phyloP scores from a whole-genome alignment of 1,140 invertebrate genomes.

The Apocrypta bakeri region DNA sequence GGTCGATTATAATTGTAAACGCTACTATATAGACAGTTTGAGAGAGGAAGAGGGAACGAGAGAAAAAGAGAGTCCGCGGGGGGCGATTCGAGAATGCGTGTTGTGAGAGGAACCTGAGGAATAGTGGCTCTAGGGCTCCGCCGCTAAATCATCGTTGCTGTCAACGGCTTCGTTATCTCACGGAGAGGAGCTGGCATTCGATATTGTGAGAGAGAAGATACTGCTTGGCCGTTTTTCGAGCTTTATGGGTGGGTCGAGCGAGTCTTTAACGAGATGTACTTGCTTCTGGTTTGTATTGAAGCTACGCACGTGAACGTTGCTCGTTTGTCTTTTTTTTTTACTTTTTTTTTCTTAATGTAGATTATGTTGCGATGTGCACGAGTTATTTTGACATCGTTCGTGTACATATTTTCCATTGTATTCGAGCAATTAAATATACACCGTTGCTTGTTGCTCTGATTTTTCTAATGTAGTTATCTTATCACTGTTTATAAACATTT shows the following conservation, averaged over 20 bases:
- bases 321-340: neutral
- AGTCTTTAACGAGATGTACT: too few relatives aligned
- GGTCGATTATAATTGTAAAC: conserved; percentile 66
- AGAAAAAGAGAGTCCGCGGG: conserved; percentile 56
- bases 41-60: conserved; percentile 57
- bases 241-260: too few relatives aligned
- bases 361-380: too few relatives aligned
- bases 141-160: conserved; percentile 69
- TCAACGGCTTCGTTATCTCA: conserved; percentile 70
- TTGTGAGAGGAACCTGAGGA: conserved; percentile 18
- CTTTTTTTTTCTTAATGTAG: neutral
- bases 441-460: too few relatives aligned
- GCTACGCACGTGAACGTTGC: neutral
- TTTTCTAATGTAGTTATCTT: too few relatives aligned
- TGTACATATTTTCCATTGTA: too few relatives aligned
- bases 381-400: too few relatives aligned
- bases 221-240: neutral
- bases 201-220: neutral
- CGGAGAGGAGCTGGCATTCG: conserved; percentile 54
- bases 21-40: too few relatives aligned
- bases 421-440: too few relatives aligned
- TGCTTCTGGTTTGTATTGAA: neutral
- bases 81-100: conserved; percentile 55
- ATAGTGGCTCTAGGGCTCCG: conserved; percentile 29
- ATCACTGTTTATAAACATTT: too few relatives aligned